Conservation (phyloP, 2,888 invertebrate species). For the Spodoptera picta region DNA sequence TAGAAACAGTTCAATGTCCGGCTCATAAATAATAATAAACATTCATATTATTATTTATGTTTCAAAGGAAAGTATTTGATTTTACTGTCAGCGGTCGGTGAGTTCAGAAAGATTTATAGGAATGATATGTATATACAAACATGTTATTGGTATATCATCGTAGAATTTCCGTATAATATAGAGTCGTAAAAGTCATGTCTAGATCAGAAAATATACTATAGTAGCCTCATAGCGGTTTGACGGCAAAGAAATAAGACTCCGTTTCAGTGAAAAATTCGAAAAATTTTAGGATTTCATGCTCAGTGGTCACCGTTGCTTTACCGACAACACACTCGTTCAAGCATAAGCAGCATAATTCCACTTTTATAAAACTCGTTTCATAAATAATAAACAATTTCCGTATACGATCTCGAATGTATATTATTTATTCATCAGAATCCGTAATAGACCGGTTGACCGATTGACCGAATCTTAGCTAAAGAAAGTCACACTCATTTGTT, state of each 20-base stretch:
- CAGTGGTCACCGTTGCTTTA: too few relatives aligned
- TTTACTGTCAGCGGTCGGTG: slow-evolving; percentile 17
- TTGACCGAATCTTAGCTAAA: slow-evolving; percentile 53
- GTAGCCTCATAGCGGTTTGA: too few relatives aligned
- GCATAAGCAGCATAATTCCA: background rate
- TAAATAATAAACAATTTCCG: slow-evolving; percentile 23
- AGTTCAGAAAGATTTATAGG: slow-evolving; percentile 21
- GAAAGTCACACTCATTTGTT: slow-evolving; percentile 52
- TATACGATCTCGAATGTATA: slow-evolving; percentile 31
- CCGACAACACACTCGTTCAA: too few relatives aligned
- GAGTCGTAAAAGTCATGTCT: too few relatives aligned
- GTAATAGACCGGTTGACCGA: slow-evolving; percentile 54
- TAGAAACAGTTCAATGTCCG: background rate
- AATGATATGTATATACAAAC: slow-evolving; percentile 12
- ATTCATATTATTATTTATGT: slow-evolving; percentile 11
- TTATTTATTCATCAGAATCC: slow-evolving; percentile 35
- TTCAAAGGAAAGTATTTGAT: slow-evolving; percentile 11
- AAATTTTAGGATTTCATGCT: too few relatives aligned
- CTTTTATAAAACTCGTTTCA: background rate
- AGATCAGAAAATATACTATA: too few relatives aligned
- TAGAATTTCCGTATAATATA: slow-evolving; percentile 4
- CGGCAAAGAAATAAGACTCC: too few relatives aligned
- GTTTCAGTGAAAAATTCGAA: too few relatives aligned
- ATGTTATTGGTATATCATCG: slow-evolving; percentile 9
- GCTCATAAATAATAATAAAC: slow-evolving; percentile 5